Evolutionary conservation across 2,888 invertebrate species (phyloP).

Genomic region (Eristalinus sepulchralis): DNA sequence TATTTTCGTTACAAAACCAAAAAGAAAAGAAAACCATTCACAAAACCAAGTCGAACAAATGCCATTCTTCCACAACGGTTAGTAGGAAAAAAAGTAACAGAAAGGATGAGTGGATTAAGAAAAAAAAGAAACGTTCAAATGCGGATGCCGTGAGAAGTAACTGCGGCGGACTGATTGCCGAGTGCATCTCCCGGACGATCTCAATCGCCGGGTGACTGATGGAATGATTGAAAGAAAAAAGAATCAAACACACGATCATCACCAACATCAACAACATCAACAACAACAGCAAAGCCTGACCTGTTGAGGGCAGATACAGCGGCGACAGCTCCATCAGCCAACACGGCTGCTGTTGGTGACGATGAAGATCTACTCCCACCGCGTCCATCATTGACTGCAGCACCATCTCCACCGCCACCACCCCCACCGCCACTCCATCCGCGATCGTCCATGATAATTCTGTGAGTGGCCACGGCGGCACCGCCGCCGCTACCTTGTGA

Average conservation of each 20-base stretch:
- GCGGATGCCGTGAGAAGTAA: neutral
- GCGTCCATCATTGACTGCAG: slow-evolving; percentile 26
- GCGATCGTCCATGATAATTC: slow-evolving; percentile 15
- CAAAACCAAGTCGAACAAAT: no score
- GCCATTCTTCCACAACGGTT: slow-evolving; percentile 21
- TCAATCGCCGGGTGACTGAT: slow-evolving; percentile 10
- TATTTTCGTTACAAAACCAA: neutral
- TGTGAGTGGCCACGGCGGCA: neutral
- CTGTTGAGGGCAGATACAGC: slow-evolving; percentile 61
- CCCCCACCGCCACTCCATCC: neutral
- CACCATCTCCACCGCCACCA: neutral
- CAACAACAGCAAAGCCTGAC: slow-evolving; percentile 62
- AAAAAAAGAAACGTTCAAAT: neutral
- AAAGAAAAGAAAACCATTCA: neutral
- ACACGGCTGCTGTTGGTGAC: slow-evolving; percentile 58
- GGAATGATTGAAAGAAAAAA: slow-evolving; percentile 15
- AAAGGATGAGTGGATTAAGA: neutral
- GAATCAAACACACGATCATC: slow-evolving; percentile 40
- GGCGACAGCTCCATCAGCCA: slow-evolving; percentile 44
- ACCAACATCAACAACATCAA: slow-evolving; percentile 37
- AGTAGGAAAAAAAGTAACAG: neutral
- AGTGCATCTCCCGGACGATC: neutral
- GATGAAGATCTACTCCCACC: slow-evolving; percentile 22
- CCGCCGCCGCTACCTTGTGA: slow-evolving; percentile 17
- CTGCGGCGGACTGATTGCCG: neutral